These are phyloP conservation scores for Erethizon dorsatum DNA, from an alignment of 2,797 vertebrate species.

Conservation along the genomic window DNA sequence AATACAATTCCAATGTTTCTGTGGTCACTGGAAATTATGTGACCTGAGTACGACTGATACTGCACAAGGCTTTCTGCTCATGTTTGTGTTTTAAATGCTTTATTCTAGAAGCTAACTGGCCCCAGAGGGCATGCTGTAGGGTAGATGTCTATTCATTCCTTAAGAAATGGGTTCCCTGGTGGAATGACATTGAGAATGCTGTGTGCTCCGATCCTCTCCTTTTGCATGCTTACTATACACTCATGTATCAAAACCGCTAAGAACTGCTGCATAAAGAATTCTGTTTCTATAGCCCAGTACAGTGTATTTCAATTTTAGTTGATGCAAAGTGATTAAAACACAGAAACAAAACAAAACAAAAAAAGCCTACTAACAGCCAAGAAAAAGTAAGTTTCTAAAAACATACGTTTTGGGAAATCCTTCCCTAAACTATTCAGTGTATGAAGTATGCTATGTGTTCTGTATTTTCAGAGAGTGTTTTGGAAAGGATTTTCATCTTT, in stretches of 20 bases:
- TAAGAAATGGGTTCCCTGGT: not conserved
- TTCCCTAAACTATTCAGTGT: not conserved
- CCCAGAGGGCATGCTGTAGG: not conserved
- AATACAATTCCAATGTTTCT: not conserved
- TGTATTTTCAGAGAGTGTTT: not conserved
- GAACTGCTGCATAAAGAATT: not conserved
- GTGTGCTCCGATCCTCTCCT: not conserved
- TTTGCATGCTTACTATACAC: not conserved
- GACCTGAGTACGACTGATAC: not conserved
- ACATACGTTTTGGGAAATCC: not conserved
- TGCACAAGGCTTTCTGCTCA: not conserved
- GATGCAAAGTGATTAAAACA: not conserved
- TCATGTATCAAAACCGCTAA: not conserved
- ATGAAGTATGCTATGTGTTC: not conserved
- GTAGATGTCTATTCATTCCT: not conserved
- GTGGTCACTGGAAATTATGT: not conserved
- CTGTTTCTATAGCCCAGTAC: not conserved
- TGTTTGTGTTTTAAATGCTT: not conserved
- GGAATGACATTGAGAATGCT: not conserved
- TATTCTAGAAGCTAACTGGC: not conserved
- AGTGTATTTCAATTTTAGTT: not conserved
- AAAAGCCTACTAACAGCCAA: not conserved
- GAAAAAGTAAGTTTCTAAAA: not conserved
- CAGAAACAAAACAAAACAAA: not conserved
- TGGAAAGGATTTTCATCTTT: not conserved